A percentile compares a stretch with the other conserved stretches of the same genome.
phyloP scores from a whole-genome alignment of 2,888 invertebrate species.

The Embidobia sp. region DNA sequence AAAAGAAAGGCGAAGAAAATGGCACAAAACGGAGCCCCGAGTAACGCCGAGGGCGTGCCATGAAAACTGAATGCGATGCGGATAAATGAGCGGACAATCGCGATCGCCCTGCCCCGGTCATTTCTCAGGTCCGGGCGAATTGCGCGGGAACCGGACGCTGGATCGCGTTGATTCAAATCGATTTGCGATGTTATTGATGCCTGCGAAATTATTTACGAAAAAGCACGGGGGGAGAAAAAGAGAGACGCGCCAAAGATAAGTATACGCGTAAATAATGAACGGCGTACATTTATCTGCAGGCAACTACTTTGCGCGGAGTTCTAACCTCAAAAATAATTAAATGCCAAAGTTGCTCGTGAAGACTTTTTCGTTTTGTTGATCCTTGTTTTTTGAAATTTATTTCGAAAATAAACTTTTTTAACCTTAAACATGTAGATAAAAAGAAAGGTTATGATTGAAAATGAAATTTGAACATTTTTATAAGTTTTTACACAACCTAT shows the following conservation, averaged over 20 bases:
- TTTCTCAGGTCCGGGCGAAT: slow-evolving; percentile 64
- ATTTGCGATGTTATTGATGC: slow-evolving; percentile 21
- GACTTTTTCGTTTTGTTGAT: too few relatives aligned
- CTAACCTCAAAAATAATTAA: too few relatives aligned
- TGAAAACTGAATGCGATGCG: slow-evolving; percentile 65
- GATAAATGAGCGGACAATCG: slow-evolving; percentile 68
- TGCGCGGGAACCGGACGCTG: slow-evolving; percentile 17
- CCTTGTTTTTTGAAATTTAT: too few relatives aligned
- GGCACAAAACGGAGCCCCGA: slow-evolving; percentile 76
- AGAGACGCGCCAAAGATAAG: neutral
- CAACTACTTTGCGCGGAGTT: too few relatives aligned
- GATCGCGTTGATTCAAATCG: slow-evolving; percentile 17
- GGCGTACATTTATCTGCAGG: too few relatives aligned
- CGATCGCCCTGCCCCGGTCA: slow-evolving; percentile 68
- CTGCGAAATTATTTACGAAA: slow-evolving; percentile 5
- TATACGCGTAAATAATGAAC: neutral
- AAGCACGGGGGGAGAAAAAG: too few relatives aligned
- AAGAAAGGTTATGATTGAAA: too few relatives aligned
- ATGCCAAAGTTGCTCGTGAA: too few relatives aligned
- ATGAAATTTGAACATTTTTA: too few relatives aligned
- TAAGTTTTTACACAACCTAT: too few relatives aligned
- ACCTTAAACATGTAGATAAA: too few relatives aligned
- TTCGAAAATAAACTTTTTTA: too few relatives aligned
- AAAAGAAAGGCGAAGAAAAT: slow-evolving; percentile 76
- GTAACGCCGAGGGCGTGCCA: slow-evolving; percentile 75